Evolutionary conservation across 2,113 vertebrate genomes (phyloP).

Genomic region (Gnathonemus echidnorhynchus): DNA sequence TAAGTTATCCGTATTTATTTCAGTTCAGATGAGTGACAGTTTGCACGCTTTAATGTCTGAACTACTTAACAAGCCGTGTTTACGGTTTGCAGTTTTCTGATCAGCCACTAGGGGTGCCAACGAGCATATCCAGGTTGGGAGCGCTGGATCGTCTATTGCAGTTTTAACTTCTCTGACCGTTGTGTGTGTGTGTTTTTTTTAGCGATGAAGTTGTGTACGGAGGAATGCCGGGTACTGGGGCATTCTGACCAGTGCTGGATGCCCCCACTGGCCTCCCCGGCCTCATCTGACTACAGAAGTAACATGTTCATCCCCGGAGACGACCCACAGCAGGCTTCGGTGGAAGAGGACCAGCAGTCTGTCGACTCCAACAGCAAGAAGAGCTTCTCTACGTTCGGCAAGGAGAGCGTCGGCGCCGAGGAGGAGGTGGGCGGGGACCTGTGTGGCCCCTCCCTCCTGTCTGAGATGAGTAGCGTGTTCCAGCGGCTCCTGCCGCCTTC

Average conservation of each 20-base stretch:
- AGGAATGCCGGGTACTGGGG: constrained; percentile 88
- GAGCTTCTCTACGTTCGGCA: constrained; percentile 93
- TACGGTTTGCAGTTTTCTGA: not conserved
- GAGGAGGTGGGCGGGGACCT: constrained; percentile 33
- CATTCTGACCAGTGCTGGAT: constrained; percentile 99
- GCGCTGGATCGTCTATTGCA: not conserved
- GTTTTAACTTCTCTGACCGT: not conserved
- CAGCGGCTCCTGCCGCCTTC: constrained; percentile 85
- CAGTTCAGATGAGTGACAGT: not conserved
- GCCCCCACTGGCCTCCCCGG: constrained; percentile 77
- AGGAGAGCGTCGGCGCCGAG: constrained; percentile 62
- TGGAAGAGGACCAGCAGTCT: constrained; percentile 61
- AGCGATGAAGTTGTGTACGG: constrained; percentile 91
- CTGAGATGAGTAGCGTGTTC: constrained; percentile 94
- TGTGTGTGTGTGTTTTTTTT: constrained; percentile 13
- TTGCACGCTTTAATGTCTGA: not conserved
- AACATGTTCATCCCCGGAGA: constrained; percentile 95
- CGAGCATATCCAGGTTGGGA: not conserved
- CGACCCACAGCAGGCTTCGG: constrained; percentile 58
- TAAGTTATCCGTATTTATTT: not conserved
- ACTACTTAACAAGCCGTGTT: not conserved
- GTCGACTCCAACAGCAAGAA: constrained; percentile 73
- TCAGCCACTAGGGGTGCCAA: not conserved
- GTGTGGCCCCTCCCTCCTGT: constrained; percentile 70
- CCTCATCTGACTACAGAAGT: constrained; percentile 80